Percentiles rank a stretch among this genome's conserved stretches.
These are phyloP conservation scores for Macrobrachium rosenbergii DNA, from an alignment of 1,140 invertebrate genomes.

Conservation along the genomic window DNA sequence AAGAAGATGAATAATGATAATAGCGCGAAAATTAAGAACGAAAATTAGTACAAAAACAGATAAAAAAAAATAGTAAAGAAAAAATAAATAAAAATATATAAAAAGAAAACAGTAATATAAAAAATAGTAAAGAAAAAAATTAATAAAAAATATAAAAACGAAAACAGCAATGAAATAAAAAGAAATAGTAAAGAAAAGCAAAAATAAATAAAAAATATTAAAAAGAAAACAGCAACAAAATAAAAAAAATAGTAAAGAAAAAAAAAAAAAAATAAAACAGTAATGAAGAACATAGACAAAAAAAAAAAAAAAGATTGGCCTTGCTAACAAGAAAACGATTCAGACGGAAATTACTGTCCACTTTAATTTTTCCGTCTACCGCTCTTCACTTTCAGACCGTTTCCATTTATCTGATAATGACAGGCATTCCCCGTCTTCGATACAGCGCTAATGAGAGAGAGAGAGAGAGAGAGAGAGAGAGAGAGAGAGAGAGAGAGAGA, in stretches of 20 bases:
- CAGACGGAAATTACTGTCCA: not conserved
- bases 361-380: too few species aligned
- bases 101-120: not conserved
- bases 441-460: not conserved
- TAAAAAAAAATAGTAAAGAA: not conserved
- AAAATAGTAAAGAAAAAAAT: not conserved
- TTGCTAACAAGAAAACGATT: not conserved
- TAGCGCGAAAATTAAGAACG: too few species aligned
- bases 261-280: too few species aligned
- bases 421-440: too few species aligned
- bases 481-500: constrained; percentile 11
- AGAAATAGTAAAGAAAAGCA: not conserved
- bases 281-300: not conserved
- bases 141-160: not conserved
- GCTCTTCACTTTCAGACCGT: too few species aligned
- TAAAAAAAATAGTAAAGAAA: not conserved
- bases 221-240: not conserved
- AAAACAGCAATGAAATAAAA: not conserved
- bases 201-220: not conserved
- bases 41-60: too few species aligned
- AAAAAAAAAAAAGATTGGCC: not conserved
- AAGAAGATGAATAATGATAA: too few species aligned
- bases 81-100: not conserved
- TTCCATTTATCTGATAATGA: too few species aligned
- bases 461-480: constrained; percentile 7